Base-by-base conservation (phyloP, 53 echinoderm and acorn worm genomes). In the Paracentrotus lividus region DNA sequence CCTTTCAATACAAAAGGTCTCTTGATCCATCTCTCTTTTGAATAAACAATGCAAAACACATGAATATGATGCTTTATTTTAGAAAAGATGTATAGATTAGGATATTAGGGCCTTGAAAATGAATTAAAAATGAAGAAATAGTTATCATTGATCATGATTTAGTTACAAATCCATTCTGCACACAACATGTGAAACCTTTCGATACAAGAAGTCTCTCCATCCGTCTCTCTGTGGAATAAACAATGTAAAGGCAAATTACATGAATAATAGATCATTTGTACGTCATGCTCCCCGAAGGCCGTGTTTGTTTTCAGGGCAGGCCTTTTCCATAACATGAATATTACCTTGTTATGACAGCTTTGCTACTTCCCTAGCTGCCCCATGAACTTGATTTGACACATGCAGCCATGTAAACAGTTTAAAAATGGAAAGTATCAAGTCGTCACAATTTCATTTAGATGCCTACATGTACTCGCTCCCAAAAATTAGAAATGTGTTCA, bases 241-340 rank as follows among this genome's bases (percentile, higher is more conserved):
- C 21, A 40, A 72, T 72, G 72, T 40, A 38, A 67, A 72, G n/a
- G 40, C 40, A 72, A 72, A 72, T 72, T 36, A 72, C 72, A 72
- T 72, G 72, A 72, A 72, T 72, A 72, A 72, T 72, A 40, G 72
- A 72, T 72, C 18, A 72, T 72, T 72, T 38, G 72, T 38, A 72
- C 72, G 72, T 72, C 72, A 72, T 72, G 34, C 2, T 36, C 18
- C 36, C 40, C 72, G 14, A 61, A 72, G 72, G 40, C 40, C 2
- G 29, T 21, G 72, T 40, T 72, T 72, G 72, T 38, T 14, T 72
- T 72, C 36, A n/a, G n/a, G n/a, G n/a, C 36, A 72, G 40, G 38
- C 40, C 40, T 3, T 15, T n/a, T 40, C 38, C 9, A 18, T 38
- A 72, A 72, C 32, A 32, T 72, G 36, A 72, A 72, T 29, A 27